A percentile compares a stretch with the other conserved stretches of the same genome.
These are phyloP conservation scores for Carassius carassius DNA, from an alignment of 2,113 vertebrate species.

Conservation along the genomic window DNA sequence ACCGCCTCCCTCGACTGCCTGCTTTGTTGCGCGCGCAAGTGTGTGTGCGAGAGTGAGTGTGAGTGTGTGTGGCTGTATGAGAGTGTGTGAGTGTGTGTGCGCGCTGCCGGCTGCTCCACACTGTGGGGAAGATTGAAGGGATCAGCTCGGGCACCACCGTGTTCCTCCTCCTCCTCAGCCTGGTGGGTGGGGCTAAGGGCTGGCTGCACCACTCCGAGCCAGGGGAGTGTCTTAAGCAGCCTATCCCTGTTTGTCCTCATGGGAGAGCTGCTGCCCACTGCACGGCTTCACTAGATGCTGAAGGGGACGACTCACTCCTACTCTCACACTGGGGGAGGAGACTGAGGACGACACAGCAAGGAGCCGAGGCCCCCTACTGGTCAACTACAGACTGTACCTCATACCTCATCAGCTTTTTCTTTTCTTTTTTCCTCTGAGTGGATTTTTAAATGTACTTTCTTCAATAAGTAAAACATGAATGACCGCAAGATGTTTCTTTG, in stretches of 20 bases:
- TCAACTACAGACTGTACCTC: slow-evolving; percentile 59
- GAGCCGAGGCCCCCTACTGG: slow-evolving; percentile 80
- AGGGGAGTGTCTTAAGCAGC: slow-evolving; percentile 77
- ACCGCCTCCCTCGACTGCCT: slow-evolving; percentile 49
- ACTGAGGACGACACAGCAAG: slow-evolving; percentile 57
- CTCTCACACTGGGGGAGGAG: slow-evolving; percentile 58
- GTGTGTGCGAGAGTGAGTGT: slow-evolving; percentile 58
- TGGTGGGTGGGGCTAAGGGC: slow-evolving; percentile 71
- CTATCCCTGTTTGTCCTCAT: slow-evolving; percentile 75
- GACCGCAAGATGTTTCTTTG: slow-evolving; percentile 19
- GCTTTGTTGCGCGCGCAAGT: slow-evolving; percentile 43
- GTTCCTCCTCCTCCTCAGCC: slow-evolving; percentile 71
- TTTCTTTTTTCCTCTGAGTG: not conserved
- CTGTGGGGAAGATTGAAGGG: slow-evolving; percentile 71
- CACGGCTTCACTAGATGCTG: slow-evolving; percentile 78
- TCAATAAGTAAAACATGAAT: slow-evolving; percentile 27
- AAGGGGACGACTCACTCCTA: slow-evolving; percentile 58
- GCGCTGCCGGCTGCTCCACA: slow-evolving; percentile 77
- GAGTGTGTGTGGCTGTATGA: slow-evolving; percentile 70
- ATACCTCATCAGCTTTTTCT: not conserved
- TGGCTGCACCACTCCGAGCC: slow-evolving; percentile 78
- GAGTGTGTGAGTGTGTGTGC: slow-evolving; percentile 59
- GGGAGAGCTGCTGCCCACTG: slow-evolving; percentile 60
- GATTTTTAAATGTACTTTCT: slow-evolving; percentile 37
- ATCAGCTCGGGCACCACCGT: slow-evolving; percentile 70